A percentile compares a stretch with the other conserved stretches of the same genome.
Conservation (phyloP, 2,113 vertebrate genomes). For the Proterorhinus semilunaris region DNA sequence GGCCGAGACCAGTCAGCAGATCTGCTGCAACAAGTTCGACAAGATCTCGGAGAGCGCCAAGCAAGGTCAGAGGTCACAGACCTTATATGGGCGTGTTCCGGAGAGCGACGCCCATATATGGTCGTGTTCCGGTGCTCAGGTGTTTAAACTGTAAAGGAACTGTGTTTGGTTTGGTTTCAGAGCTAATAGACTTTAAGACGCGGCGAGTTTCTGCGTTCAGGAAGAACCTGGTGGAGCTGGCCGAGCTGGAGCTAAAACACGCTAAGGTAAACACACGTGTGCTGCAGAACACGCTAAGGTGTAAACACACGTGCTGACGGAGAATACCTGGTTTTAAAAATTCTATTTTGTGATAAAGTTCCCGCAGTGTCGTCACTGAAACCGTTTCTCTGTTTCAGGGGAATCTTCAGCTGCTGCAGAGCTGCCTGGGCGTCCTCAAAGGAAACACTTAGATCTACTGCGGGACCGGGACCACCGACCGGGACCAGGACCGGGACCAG, state of each 20-base stretch:
- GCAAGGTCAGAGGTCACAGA: constrained; percentile 81
- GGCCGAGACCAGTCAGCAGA: constrained; percentile 93
- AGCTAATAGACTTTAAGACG: constrained; percentile 97
- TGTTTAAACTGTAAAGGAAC: not conserved
- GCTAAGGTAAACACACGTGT: constrained; percentile 83
- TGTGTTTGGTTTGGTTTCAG: constrained; percentile 67
- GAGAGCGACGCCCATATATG: too few relatives aligned
- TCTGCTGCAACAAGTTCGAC: constrained; percentile 98
- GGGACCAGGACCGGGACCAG: not conserved
- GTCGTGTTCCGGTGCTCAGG: not conserved
- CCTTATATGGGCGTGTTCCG: not conserved
- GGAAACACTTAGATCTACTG: constrained; percentile 87
- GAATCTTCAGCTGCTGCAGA: constrained; percentile 95
- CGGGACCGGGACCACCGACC: not conserved
- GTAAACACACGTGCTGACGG: too few relatives aligned
- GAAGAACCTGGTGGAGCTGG: constrained; percentile 98
- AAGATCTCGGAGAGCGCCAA: constrained; percentile 98
- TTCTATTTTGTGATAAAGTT: too few relatives aligned
- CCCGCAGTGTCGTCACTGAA: too few relatives aligned
- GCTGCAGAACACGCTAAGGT: too few relatives aligned
- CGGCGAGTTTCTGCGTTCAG: constrained; percentile 97
- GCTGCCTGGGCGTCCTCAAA: constrained; percentile 91
- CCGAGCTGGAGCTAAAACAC: constrained; percentile 98
- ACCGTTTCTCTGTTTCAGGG: constrained; percentile 75
- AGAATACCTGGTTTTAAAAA: too few relatives aligned